phyloP scores from a whole-genome alignment of 2,888 invertebrate genomes.

The Opisthograptis luteolata region DNA sequence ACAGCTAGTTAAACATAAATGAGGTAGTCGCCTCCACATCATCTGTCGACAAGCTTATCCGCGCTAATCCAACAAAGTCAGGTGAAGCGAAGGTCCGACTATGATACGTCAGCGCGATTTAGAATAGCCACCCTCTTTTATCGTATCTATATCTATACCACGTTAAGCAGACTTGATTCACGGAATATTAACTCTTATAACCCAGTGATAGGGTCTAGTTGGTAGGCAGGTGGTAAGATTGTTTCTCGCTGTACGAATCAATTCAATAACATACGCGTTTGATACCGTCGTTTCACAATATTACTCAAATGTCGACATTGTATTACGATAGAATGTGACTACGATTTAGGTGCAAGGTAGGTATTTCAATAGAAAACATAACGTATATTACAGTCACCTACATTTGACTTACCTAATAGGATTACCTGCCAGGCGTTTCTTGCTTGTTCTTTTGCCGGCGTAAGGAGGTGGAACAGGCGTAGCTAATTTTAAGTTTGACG shows the following conservation, averaged over 20 bases:
- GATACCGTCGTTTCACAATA: slow-evolving; percentile 64
- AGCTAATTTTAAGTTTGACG: too few relatives aligned
- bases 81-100: slow-evolving; percentile 72
- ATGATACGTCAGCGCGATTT: slow-evolving; percentile 80
- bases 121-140: slow-evolving; percentile 77
- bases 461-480: too few relatives aligned
- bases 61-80: slow-evolving; percentile 60
- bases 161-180: slow-evolving; percentile 4
- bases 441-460: too few relatives aligned
- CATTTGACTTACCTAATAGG: too few relatives aligned
- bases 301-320: slow-evolving; percentile 55
- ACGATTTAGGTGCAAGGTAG: background rate
- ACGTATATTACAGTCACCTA: too few relatives aligned
- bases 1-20: too few relatives aligned
- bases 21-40: too few relatives aligned
- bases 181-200: slow-evolving; percentile 31
- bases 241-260: slow-evolving; percentile 61
- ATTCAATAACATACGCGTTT: slow-evolving; percentile 74
- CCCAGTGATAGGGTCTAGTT: slow-evolving; percentile 17
- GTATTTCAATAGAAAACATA: background rate
- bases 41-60: too few relatives aligned
- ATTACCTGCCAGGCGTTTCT: too few relatives aligned
- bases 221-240: slow-evolving; percentile 46
- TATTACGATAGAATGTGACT: slow-evolving; percentile 35
- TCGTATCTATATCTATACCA: slow-evolving; percentile 45